Base-by-base conservation (phyloP, 2,113 vertebrate species). In the Dendropsophus ebraccatus region DNA sequence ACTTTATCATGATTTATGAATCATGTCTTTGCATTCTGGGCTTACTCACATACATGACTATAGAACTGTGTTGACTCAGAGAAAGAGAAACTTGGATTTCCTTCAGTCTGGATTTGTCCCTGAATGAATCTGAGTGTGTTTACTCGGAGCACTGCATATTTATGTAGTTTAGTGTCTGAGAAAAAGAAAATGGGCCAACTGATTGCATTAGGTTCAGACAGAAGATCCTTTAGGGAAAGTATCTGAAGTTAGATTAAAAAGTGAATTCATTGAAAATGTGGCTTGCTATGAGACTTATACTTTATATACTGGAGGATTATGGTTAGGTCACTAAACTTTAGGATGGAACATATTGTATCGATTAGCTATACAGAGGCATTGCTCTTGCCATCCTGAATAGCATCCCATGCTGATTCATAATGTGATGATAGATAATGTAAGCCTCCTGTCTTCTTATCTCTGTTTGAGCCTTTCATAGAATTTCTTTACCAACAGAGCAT, bases 11-110 rank as follows among this genome's bases (percentile, higher is more conserved):
- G 94, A 93, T 95, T 95, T 94, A 93, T 93, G 88, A 95, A 96
- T 95, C 93, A 92, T 90, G 94, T 93, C 90, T 94, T 73, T 93
- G 92, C 95, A 96, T 96, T 96, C 92, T 91, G 94, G 88, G 86
- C 91, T 92, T 89, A 89, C 90, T 93, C 88, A 91, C 91, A 92
- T 90, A 87, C 89, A 93, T 91, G 89, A 90, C 93, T 94, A 92
- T 90, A 95, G 92, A 58, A 80, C 62, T 58, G 19, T 91, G 92
- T 92, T 91, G 93, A 92, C 91, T 93, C 90, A 94, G 94, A 88
- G 87, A 52, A 93, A 92, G 90, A 91, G 88, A 92, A 90, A 87
- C 81, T 90, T 91, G 78, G 88, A 90, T 56, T 88, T 88, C 35
- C 86, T 79, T 88, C 89, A 92, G 89, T 88, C 81, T 87, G 90